Conservation (phyloP, 2,888 invertebrate species). For the Agrotis segetum region DNA sequence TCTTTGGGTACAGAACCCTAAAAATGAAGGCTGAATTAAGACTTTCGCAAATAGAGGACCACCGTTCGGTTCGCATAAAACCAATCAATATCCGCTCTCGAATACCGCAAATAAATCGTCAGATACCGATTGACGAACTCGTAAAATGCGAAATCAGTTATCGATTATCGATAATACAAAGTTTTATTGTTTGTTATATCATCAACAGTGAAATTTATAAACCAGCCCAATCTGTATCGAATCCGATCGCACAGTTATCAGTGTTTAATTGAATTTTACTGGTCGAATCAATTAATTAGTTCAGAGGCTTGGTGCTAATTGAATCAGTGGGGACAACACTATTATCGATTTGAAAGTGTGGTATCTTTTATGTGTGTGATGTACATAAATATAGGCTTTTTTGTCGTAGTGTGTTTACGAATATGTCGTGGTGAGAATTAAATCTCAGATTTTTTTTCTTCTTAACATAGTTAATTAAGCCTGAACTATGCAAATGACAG, state of each 20-base stretch:
- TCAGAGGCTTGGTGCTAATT: constrained; percentile 22
- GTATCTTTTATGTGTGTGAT: neutral
- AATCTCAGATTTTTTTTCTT: too few relatives aligned
- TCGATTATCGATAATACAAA: constrained; percentile 26
- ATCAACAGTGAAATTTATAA: constrained; percentile 24
- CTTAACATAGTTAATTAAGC: too few relatives aligned
- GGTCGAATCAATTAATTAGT: constrained; percentile 44
- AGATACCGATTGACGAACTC: constrained; percentile 10
- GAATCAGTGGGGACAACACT: constrained; percentile 20
- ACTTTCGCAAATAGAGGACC: constrained; percentile 8
- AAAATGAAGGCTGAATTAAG: constrained; percentile 7
- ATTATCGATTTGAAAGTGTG: constrained; percentile 29
- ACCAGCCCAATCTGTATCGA: constrained; percentile 32
- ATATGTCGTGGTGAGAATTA: too few relatives aligned
- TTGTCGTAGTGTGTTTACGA: too few relatives aligned
- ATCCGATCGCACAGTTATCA: constrained; percentile 35
- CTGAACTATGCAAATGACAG: too few relatives aligned
- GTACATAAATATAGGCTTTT: neutral
- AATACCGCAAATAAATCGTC: constrained; percentile 20
- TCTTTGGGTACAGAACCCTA: too few relatives aligned
- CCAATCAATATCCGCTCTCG: constrained; percentile 16
- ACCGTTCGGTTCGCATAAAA: constrained; percentile 2
- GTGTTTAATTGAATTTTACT: constrained; percentile 55
- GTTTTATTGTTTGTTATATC: constrained; percentile 30
- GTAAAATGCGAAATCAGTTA: constrained; percentile 41